Conservation (phyloP, 2,888 invertebrate genomes). For the Frankliniella fusca region DNA sequence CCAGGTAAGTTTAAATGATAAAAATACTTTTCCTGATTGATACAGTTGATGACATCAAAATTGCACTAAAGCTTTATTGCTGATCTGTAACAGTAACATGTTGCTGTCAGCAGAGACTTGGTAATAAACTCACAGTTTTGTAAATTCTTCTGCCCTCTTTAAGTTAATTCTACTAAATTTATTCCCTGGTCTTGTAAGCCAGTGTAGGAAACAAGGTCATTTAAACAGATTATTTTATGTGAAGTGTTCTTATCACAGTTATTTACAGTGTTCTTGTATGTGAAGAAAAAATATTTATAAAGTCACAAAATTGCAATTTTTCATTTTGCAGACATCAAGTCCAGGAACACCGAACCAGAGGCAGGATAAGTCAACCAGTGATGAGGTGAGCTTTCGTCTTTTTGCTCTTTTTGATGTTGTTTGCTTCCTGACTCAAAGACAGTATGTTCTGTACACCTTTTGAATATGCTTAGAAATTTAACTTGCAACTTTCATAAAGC, state of each 20-base stretch:
- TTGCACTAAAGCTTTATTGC: too few species aligned
- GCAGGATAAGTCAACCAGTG: slow-evolving; percentile 89
- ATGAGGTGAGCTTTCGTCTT: slow-evolving; percentile 67
- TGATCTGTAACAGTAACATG: not conserved
- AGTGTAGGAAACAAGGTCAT: too few species aligned
- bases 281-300: too few species aligned
- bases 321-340: slow-evolving; percentile 49
- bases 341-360: slow-evolving; percentile 81
- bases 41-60: too few species aligned
- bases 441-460: not conserved
- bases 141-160: too few species aligned
- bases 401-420: not conserved
- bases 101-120: not conserved
- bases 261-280: too few species aligned
- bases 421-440: not conserved
- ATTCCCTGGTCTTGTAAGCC: too few species aligned
- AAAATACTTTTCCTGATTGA: not conserved
- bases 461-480: not conserved
- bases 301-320: not conserved
- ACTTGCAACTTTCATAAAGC: not conserved
- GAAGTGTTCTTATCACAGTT: too few species aligned
- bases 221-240: too few species aligned
- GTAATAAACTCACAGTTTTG: too few species aligned
- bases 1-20: slow-evolving; percentile 54
- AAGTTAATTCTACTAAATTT: too few species aligned